A percentile compares a stretch with the other conserved stretches of the same genome.
Evolutionary conservation across 1,140 invertebrate species (phyloP).

Genomic region (Littorina saxatilis): DNA sequence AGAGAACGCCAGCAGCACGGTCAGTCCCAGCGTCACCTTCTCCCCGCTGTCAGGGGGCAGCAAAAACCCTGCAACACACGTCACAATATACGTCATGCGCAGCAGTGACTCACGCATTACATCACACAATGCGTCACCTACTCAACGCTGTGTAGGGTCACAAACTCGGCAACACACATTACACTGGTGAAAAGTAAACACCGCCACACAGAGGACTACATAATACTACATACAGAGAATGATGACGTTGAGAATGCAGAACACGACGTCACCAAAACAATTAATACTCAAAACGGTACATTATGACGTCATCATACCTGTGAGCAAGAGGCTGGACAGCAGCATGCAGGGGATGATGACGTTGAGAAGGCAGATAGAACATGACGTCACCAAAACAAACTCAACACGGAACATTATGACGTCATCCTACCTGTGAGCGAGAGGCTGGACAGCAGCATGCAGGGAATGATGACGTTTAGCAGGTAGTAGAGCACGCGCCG

Average conservation of each 20-base stretch:
- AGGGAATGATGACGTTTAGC: slow-evolving; percentile 75
- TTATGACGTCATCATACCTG: slow-evolving; percentile 49
- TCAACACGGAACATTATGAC: slow-evolving; percentile 71
- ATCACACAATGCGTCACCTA: neutral
- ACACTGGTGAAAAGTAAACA: no score
- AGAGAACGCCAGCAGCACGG: slow-evolving; percentile 80
- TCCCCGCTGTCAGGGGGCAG: slow-evolving; percentile 73
- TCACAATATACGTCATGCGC: neutral
- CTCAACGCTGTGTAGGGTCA: no score
- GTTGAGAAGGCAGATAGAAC: slow-evolving; percentile 68
- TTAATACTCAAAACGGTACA: no score
- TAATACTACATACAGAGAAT: no score
- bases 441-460: slow-evolving; percentile 71
- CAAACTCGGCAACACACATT: slow-evolving; percentile 57
- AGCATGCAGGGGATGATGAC: slow-evolving; percentile 74
- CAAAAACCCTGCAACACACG: slow-evolving; percentile 53
- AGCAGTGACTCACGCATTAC: neutral
- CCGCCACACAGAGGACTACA: no score
- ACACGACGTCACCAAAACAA: no score
- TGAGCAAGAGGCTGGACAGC: slow-evolving; percentile 70
- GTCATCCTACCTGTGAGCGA: slow-evolving; percentile 52
- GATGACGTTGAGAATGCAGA: no score
- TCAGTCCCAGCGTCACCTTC: slow-evolving; percentile 74
- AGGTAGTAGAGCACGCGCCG: slow-evolving; percentile 70
- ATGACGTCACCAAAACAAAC: slow-evolving; percentile 49